A percentile compares a stretch with the other conserved stretches of the same genome.
Evolutionary conservation across 2,888 invertebrate genomes (phyloP).

Genomic region (Dicroscelio sp.): DNA sequence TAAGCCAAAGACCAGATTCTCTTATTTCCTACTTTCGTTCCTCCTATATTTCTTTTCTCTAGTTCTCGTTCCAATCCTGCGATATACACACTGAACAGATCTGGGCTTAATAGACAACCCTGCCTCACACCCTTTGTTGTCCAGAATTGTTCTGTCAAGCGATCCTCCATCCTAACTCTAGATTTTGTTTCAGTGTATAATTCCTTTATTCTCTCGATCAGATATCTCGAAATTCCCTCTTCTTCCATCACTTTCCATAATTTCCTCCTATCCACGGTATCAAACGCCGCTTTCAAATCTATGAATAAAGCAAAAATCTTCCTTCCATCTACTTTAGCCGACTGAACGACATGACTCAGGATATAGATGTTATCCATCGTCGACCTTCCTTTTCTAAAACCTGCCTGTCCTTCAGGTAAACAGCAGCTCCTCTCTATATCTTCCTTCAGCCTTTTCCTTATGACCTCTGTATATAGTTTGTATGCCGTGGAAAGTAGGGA

Average conservation of each 20-base stretch:
- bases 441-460: too few species aligned
- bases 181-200: background rate
- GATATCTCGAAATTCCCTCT: background rate
- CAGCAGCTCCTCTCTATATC: too few species aligned
- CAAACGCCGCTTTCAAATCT: too few species aligned
- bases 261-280: conserved; percentile 57
- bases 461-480: background rate
- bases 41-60: too few species aligned
- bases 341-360: conserved; percentile 54
- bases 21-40: too few species aligned
- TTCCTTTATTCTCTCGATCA: background rate
- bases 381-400: conserved; percentile 68
- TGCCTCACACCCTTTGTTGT: background rate
- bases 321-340: conserved; percentile 25
- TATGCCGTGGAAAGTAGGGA: conserved; percentile 33
- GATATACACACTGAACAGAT: too few species aligned
- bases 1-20: too few species aligned
- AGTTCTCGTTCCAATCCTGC: too few species aligned
- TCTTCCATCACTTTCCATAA: conserved; percentile 64
- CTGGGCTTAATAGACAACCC: too few species aligned
- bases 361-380: conserved; percentile 73
- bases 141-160: background rate
- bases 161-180: background rate
- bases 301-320: conserved; percentile 54
- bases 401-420: conserved; percentile 72